A percentile compares a stretch with the other conserved stretches of the same genome.
These are phyloP conservation scores for Lagorchestes hirsutus DNA, from an alignment of 2,797 vertebrate species.

Conservation along the genomic window DNA sequence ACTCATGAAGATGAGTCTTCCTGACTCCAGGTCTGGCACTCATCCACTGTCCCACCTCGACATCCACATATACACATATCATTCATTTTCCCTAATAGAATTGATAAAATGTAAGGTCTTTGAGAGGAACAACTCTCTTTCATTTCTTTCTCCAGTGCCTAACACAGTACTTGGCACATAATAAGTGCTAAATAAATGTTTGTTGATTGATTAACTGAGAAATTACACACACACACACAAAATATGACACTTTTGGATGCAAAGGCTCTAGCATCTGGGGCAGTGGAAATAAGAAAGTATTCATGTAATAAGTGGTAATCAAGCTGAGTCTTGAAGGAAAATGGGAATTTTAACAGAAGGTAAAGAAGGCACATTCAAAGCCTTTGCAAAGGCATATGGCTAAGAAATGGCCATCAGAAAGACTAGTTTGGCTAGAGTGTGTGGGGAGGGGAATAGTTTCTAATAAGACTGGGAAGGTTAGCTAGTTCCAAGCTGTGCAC, in stretches of 20 bases:
- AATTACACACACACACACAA: background rate
- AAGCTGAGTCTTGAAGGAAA: background rate
- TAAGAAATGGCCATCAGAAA: background rate
- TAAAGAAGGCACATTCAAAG: background rate
- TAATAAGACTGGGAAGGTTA: conserved; percentile 28
- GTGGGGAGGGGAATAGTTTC: background rate
- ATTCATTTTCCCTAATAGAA: background rate
- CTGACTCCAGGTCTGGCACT: background rate
- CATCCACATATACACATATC: background rate
- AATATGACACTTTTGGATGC: background rate
- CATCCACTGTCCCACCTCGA: background rate
- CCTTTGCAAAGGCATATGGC: background rate
- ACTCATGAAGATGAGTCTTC: background rate
- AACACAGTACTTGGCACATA: background rate
- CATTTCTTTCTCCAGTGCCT: background rate
- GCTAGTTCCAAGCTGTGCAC: background rate
- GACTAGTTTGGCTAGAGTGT: background rate
- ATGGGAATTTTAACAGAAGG: background rate
- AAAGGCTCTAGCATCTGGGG: background rate
- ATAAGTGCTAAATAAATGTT: background rate
- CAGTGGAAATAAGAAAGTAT: background rate
- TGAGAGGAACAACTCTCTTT: background rate
- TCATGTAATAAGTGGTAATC: background rate
- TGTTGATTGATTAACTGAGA: background rate
- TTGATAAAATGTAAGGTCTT: background rate